Percentiles rank a stretch among this genome's conserved stretches.
Evolutionary conservation across 2,113 vertebrate species (phyloP).

Genomic region (Heterocephalus glaber): DNA sequence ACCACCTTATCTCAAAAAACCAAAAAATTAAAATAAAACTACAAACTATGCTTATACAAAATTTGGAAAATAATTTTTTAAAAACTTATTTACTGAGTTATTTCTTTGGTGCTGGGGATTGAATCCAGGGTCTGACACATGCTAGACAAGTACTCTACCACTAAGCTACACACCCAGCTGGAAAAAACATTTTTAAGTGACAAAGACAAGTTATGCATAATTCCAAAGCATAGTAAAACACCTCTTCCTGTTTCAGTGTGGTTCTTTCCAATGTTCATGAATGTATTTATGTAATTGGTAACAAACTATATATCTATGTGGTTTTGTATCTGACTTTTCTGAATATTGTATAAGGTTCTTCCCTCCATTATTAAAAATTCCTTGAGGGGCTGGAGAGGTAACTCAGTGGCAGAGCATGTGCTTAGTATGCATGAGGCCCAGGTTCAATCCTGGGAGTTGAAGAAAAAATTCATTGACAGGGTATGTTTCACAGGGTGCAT

Average conservation of each 20-base stretch:
- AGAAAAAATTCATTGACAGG: background rate
- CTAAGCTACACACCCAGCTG: background rate
- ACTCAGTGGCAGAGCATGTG: background rate
- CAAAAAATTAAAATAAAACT: background rate
- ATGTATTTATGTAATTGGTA: background rate
- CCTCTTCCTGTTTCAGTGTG: background rate
- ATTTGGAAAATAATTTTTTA: background rate
- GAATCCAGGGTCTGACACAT: background rate
- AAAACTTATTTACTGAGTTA: background rate
- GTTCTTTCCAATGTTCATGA: background rate
- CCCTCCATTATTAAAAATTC: background rate
- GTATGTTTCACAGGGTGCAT: background rate
- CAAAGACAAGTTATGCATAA: background rate
- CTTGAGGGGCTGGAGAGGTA: background rate
- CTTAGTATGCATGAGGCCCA: background rate
- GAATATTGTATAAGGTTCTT: background rate
- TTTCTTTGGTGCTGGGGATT: background rate
- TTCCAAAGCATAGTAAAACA: background rate
- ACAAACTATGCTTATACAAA: background rate
- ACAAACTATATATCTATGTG: fast-evolving
- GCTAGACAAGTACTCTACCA: background rate
- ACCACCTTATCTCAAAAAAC: background rate
- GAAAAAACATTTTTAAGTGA: background rate
- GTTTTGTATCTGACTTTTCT: background rate
- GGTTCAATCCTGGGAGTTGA: background rate